phyloP scores from a whole-genome alignment of 2,797 vertebrate genomes.

The Poecilia wingei region DNA sequence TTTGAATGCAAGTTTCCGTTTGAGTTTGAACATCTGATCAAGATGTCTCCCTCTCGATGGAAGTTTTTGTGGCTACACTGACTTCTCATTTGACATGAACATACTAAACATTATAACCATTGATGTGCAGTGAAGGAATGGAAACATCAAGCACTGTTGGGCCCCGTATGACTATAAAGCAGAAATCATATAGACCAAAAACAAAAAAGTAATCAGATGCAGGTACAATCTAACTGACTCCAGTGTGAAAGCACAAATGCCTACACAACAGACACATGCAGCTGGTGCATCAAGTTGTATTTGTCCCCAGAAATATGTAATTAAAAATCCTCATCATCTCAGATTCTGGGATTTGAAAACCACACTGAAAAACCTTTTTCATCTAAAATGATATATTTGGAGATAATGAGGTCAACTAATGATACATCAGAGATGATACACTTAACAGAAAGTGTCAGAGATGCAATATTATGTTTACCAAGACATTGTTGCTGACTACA shows the following conservation, averaged over 20 bases:
- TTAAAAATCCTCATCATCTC: background rate
- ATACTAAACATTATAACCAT: too few relatives aligned
- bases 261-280: background rate
- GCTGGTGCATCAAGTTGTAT: background rate
- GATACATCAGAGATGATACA: background rate
- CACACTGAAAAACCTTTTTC: background rate
- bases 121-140: background rate
- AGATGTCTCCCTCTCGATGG: background rate
- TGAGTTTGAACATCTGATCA: background rate
- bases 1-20: background rate
- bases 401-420: constrained; percentile 1
- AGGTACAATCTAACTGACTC: background rate
- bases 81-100: background rate
- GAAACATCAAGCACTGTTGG: background rate
- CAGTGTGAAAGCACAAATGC: background rate
- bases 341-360: background rate
- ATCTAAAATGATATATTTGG: background rate
- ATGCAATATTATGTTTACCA: background rate
- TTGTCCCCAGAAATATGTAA: background rate
- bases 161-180: background rate
- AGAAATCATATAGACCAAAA: background rate
- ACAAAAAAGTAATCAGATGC: background rate
- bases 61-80: background rate
- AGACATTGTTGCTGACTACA: background rate
- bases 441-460: background rate